A percentile compares a stretch with the other conserved stretches of the same genome.
Evolutionary conservation across 2,113 vertebrate genomes (phyloP).

Genomic region (Etheostoma cragini): DNA sequence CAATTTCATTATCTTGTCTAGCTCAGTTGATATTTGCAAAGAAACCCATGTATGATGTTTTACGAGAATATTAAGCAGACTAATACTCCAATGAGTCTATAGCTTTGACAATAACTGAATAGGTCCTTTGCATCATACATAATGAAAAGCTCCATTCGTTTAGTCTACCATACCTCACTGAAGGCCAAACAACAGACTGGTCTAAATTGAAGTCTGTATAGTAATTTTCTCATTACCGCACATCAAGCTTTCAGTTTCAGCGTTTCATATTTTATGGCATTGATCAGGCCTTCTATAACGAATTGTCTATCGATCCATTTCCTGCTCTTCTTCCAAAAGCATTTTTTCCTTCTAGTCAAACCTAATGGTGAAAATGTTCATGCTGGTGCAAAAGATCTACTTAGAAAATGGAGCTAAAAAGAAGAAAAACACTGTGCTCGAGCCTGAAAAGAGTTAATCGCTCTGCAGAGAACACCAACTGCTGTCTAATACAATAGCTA

Average conservation of each 20-base stretch:
- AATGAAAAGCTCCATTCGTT: conserved; percentile 29
- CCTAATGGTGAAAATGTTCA: conserved; percentile 7
- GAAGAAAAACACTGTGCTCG: background rate
- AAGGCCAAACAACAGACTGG: conserved; percentile 33
- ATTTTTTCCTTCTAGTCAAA: background rate
- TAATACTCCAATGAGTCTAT: background rate
- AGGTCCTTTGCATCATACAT: conserved; percentile 9
- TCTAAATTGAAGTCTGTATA: background rate
- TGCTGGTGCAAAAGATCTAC: conserved; percentile 1
- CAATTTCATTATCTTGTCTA: conserved; percentile 25
- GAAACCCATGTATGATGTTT: conserved; percentile 4
- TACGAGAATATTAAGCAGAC: background rate
- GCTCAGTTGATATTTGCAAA: conserved; percentile 20
- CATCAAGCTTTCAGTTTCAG: conserved; percentile 30
- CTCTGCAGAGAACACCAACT: conserved; percentile 7
- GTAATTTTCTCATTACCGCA: conserved; percentile 19
- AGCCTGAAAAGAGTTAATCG: background rate
- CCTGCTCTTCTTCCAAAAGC: conserved; percentile 8
- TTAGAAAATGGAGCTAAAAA: conserved; percentile 13
- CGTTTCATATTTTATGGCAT: conserved; percentile 23
- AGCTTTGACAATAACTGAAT: background rate
- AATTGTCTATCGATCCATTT: conserved; percentile 34
- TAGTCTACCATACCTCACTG: background rate
- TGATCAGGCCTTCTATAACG: conserved; percentile 3
- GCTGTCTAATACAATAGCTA: conserved; percentile 8